Evolutionary conservation across 1,140 invertebrate genomes (phyloP).

Genomic region (Neodiprion virginianus): DNA sequence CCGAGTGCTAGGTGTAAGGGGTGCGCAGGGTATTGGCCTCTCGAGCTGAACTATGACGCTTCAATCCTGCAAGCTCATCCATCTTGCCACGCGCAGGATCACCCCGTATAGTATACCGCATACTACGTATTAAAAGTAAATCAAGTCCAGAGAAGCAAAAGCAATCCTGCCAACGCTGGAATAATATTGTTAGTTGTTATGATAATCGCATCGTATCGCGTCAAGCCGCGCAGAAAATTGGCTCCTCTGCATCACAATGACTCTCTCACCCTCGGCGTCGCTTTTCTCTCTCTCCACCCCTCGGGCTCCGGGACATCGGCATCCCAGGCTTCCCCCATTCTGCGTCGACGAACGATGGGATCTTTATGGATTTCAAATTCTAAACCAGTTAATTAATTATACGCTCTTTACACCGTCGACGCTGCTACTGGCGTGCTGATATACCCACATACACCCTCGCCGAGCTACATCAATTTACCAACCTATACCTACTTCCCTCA

Average conservation of each 20-base stretch:
- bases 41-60: neutral
- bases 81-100: neutral
- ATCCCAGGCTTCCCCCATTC: slow-evolving; percentile 1
- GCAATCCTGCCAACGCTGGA: slow-evolving; percentile 44
- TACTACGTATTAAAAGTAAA: neutral
- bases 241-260: slow-evolving; percentile 64
- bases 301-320: neutral
- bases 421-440: neutral
- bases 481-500: too few species aligned
- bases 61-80: neutral
- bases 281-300: slow-evolving; percentile 29
- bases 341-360: neutral
- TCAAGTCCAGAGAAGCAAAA: slow-evolving; percentile 7
- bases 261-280: slow-evolving; percentile 29
- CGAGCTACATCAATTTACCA: too few species aligned
- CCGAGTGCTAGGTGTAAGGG: too few species aligned
- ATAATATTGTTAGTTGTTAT: slow-evolving; percentile 63
- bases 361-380: slow-evolving; percentile 7
- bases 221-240: slow-evolving; percentile 64
- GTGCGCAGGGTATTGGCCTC: too few species aligned
- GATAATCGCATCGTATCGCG: slow-evolving; percentile 62
- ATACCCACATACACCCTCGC: neutral
- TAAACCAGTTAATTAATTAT: slow-evolving; percentile 8
- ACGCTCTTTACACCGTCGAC: neutral
- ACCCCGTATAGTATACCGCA: neutral